These are phyloP conservation scores for Platycheirus albimanus DNA, from an alignment of 2,888 invertebrate genomes.

Conservation along the genomic window DNA sequence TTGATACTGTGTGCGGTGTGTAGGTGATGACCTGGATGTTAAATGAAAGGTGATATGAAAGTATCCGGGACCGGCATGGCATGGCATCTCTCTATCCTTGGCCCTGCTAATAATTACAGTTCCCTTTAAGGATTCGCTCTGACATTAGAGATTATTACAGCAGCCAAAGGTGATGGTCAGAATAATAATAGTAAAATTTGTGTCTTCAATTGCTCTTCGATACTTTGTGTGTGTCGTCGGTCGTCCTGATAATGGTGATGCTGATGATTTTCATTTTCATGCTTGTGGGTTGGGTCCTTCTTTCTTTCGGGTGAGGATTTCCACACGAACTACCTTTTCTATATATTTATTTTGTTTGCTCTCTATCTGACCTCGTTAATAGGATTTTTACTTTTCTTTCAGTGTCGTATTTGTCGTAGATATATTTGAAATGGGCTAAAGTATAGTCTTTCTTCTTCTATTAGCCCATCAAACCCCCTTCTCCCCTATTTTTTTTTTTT, in stretches of 20 bases:
- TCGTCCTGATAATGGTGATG: conserved; percentile 9
- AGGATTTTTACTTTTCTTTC: conserved; percentile 63
- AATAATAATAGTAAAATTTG: conserved; percentile 74
- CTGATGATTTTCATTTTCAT: background rate
- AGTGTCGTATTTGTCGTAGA: conserved; percentile 13
- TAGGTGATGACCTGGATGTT: conserved; percentile 73
- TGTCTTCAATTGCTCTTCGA: conserved; percentile 67
- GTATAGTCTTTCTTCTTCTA: conserved; percentile 30
- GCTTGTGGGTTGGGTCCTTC: conserved; percentile 21
- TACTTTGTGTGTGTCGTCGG: conserved; percentile 23
- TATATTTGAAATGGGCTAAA: conserved; percentile 53
- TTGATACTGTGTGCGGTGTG: conserved; percentile 4
- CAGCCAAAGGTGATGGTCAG: conserved; percentile 73
- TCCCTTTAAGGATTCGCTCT: conserved; percentile 66
- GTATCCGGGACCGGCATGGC: conserved; percentile 49
- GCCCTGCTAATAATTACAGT: conserved; percentile 70
- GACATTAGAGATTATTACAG: conserved; percentile 73
- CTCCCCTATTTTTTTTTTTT: background rate
- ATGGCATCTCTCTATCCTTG: conserved; percentile 37
- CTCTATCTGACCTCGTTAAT: conserved; percentile 66
- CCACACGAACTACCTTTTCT: conserved; percentile 67
- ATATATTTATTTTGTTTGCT: background rate
- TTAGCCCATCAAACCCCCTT: background rate
- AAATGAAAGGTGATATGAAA: conserved; percentile 72
- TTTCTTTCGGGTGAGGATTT: conserved; percentile 49